Base-by-base conservation (phyloP, 2,797 vertebrate species). In the Manis javanica region DNA sequence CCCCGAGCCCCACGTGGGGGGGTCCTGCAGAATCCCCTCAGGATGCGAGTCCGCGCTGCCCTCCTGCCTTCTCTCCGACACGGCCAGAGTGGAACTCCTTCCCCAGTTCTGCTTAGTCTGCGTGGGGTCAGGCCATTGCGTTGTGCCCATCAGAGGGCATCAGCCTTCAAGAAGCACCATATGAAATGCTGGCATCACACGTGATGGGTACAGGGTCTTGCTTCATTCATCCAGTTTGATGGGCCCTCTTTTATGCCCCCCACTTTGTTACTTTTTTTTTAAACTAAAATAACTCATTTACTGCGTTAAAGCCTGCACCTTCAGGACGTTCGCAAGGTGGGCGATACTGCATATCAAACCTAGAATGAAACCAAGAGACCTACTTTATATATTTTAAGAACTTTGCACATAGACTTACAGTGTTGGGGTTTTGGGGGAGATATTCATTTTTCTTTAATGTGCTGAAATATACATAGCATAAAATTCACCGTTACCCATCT, bases 221-320 rank as follows among this genome's bases (percentile, higher is more conserved):
- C 74, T 79, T 92, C 26, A 13, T 53, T 84, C 31, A 0, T 92
- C 57, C 49, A 4, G 69, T 84, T 91, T 96, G 84, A 91, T 69
- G 71, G 77, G 82, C 16, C 59, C 81, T 42, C 34, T 84, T 96
- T 96, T 84, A 75, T 79, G 46, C 19, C 3, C 11, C 11, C n/a
- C 37, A 5, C 19, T 14, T 69, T 53, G 39, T 55, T 46, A 29
- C 29, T 14, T 21, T 46, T 3, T 53, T 55, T 49, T 91, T 91
- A 21, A 66, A 81, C 75, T 34, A 66, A 81, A 96, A 90, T 13
- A 72, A 95, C 91, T 85, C 59, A 31, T 84, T 85, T 93, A 84
- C 63, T 72, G 90, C 68, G 37, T 31, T 90, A 68, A 81, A 77
- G 61, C 74, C 53, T 90, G 61, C 46, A 5, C 57, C 95, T 94